These are phyloP conservation scores for Chroicocephalus ridibundus DNA, from an alignment of 2,113 vertebrate genomes.

Conservation along the genomic window DNA sequence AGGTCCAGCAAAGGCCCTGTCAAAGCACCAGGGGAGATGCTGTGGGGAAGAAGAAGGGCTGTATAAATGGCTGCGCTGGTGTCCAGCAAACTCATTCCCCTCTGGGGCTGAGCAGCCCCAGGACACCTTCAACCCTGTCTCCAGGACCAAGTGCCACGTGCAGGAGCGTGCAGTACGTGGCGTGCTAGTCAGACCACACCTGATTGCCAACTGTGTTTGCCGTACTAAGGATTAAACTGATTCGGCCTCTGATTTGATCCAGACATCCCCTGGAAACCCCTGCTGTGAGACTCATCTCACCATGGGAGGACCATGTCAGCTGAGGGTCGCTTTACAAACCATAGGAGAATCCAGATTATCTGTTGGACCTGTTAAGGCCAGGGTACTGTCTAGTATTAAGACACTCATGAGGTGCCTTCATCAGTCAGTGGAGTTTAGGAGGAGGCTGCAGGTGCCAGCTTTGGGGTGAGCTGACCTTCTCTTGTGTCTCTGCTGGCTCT, in stretches of 20 bases:
- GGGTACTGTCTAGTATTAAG: background rate
- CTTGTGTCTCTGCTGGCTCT: background rate
- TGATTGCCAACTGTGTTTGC: background rate
- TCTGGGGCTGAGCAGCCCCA: background rate
- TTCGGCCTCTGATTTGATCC: background rate
- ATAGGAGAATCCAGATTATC: background rate
- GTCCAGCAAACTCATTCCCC: background rate
- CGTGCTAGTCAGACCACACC: background rate
- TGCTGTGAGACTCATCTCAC: background rate
- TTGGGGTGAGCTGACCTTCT: background rate
- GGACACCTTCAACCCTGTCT: rapidly evolving
- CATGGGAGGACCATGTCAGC: background rate
- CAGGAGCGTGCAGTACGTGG: background rate
- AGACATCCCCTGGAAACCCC: background rate
- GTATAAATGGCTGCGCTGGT: too few species aligned
- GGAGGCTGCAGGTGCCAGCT: background rate
- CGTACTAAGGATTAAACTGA: background rate
- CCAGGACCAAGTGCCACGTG: background rate
- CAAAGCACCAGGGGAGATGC: background rate
- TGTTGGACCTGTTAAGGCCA: background rate
- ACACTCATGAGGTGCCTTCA: background rate
- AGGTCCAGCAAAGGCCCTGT: background rate
- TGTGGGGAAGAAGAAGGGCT: background rate
- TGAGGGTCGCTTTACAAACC: background rate
- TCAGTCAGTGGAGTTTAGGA: background rate